Evolutionary conservation across 1,140 invertebrate species (phyloP).

Genomic region (Brachionus angularis): DNA sequence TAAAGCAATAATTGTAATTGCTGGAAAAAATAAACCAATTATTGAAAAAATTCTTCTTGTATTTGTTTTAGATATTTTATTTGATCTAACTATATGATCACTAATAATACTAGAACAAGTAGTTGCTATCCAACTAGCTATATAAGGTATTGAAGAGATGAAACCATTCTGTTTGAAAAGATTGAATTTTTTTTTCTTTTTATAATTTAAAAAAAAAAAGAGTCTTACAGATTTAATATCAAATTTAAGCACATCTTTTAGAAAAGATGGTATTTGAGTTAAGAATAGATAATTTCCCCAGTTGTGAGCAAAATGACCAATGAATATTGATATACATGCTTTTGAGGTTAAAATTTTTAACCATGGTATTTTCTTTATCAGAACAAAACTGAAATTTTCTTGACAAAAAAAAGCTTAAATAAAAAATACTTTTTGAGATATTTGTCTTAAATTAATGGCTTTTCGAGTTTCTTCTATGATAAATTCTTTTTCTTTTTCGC

Average conservation of each 20-base stretch:
- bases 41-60: conserved; percentile 21
- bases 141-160: conserved; percentile 36
- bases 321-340: conserved; percentile 84
- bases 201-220: background rate
- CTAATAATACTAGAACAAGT: conserved; percentile 14
- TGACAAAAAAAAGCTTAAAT: background rate
- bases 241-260: conserved; percentile 57
- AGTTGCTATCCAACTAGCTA: conserved; percentile 15
- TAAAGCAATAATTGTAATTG: conserved; percentile 17
- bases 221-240: conserved; percentile 53
- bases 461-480: conserved; percentile 59
- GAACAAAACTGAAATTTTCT: background rate
- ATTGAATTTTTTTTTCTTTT: background rate
- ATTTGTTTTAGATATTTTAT: conserved; percentile 17
- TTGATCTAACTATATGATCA: background rate
- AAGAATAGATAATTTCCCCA: conserved; percentile 87
- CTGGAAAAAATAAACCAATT: conserved; percentile 15
- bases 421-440: background rate
- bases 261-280: conserved; percentile 57
- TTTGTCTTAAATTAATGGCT: background rate
- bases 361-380: conserved; percentile 62
- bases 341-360: conserved; percentile 69
- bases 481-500: conserved; percentile 73
- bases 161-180: conserved; percentile 29
- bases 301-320: conserved; percentile 82